These are phyloP conservation scores for Lepidocyrtoides sp. DNA, from an alignment of 2,888 invertebrate species.

Conservation along the genomic window DNA sequence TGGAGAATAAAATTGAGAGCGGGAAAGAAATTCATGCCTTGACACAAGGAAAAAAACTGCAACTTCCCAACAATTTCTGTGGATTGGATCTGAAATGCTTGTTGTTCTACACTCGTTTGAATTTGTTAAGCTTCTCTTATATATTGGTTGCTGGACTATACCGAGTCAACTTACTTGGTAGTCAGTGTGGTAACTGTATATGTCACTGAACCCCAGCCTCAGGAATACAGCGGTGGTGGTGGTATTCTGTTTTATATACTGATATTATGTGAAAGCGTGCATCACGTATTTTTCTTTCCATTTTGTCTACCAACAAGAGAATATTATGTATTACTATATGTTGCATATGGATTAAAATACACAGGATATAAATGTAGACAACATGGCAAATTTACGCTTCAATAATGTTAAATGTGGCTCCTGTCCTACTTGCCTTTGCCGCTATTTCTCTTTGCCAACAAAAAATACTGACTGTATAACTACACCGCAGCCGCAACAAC, in stretches of 20 bases:
- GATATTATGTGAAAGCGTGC: not conserved
- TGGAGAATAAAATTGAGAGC: not conserved
- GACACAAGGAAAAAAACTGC: conserved; percentile 58
- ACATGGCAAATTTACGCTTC: conserved; percentile 77
- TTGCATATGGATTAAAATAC: not conserved
- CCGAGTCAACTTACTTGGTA: conserved; percentile 51
- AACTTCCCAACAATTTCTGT: conserved; percentile 61
- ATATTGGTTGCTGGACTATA: not conserved
- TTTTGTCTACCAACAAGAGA: conserved; percentile 10
- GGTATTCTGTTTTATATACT: not conserved
- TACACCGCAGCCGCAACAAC: conserved; percentile 71
- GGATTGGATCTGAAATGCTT: not conserved
- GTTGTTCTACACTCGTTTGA: conserved; percentile 5
- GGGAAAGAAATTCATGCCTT: conserved; percentile 31
- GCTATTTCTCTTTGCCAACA: conserved; percentile 48
- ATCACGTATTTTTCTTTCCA: conserved; percentile 28
- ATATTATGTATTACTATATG: conserved; percentile 22
- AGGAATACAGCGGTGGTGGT: not conserved
- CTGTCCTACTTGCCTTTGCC: conserved; percentile 51
- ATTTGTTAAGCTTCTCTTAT: conserved; percentile 40
- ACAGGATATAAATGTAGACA: conserved; percentile 28
- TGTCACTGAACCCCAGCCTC: conserved; percentile 67
- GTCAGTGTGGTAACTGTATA: conserved; percentile 62
- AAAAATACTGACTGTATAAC: too few species aligned
- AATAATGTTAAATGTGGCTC: conserved; percentile 75